Conservation (phyloP, 2,113 vertebrate genomes). For the Scortum barcoo region DNA sequence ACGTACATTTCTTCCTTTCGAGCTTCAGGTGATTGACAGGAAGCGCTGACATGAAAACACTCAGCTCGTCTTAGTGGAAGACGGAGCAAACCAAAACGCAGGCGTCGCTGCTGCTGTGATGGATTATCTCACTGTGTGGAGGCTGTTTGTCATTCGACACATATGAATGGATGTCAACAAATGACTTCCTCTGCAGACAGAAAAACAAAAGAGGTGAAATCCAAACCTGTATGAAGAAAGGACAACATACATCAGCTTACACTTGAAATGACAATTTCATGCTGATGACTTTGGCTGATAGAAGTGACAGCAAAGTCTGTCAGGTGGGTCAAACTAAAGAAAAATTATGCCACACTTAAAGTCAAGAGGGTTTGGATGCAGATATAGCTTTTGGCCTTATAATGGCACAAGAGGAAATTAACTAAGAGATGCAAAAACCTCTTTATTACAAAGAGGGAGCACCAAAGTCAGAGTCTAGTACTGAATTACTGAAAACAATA, state of each 20-base stretch:
- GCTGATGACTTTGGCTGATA: not conserved
- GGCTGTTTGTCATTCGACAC: not conserved
- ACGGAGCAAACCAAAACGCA: not conserved
- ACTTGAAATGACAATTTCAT: not conserved
- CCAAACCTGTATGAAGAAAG: not conserved
- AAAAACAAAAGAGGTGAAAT: not conserved
- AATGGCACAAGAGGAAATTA: no score
- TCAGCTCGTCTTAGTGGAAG: not conserved
- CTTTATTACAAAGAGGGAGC: no score
- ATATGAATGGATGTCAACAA: not conserved
- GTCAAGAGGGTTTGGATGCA: not conserved
- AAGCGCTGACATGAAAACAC: slow-evolving; percentile 14
- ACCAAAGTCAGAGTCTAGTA: no score
- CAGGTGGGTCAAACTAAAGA: no score
- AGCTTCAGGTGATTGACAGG: slow-evolving; percentile 24
- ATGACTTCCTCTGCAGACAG: not conserved
- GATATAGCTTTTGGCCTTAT: no score
- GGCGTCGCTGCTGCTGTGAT: slow-evolving; percentile 3
- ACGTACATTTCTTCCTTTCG: not conserved
- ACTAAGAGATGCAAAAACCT: no score
- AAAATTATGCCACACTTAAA: no score
- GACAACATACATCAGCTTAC: not conserved
- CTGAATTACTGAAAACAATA: no score
- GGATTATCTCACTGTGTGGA: slow-evolving; percentile 3
- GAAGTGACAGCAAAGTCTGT: not conserved